Evolutionary conservation across 2,888 invertebrate genomes (phyloP).

Genomic region (Tenthredo amoena): DNA sequence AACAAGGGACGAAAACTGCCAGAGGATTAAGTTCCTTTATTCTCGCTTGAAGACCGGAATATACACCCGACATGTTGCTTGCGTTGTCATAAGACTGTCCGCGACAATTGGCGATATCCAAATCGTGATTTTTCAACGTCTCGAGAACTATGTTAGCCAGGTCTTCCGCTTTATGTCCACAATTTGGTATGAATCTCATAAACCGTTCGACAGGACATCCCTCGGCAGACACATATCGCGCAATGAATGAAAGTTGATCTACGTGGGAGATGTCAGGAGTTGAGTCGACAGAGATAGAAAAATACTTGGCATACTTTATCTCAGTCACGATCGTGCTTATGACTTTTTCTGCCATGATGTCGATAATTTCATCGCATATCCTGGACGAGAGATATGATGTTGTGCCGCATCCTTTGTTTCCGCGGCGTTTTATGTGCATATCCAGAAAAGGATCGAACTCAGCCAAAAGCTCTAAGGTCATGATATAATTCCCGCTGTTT

Average conservation of each 20-base stretch:
- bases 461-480: conserved; percentile 55
- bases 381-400: conserved; percentile 63
- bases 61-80: conserved; percentile 57
- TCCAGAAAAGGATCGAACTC: conserved; percentile 58
- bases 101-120: conserved; percentile 44
- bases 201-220: conserved; percentile 59
- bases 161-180: conserved; percentile 58
- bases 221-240: conserved; percentile 49
- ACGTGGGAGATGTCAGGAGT: conserved; percentile 54
- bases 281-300: conserved; percentile 53
- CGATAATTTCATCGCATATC: conserved; percentile 63
- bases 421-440: conserved; percentile 54
- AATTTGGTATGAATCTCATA: conserved; percentile 58
- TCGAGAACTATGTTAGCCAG: conserved; percentile 26
- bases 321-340: conserved; percentile 49
- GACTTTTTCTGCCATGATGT: conserved; percentile 61
- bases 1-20: conserved; percentile 58
- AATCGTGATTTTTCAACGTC: conserved; percentile 37
- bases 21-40: conserved; percentile 53
- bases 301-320: conserved; percentile 54
- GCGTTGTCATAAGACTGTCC: conserved; percentile 56
- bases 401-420: conserved; percentile 60
- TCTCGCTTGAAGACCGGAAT: conserved; percentile 56
- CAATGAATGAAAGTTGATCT: conserved; percentile 53
- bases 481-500: conserved; percentile 55